These are phyloP conservation scores for Tricholauxania praeusta DNA, from an alignment of 2,888 invertebrate genomes.

Conservation along the genomic window DNA sequence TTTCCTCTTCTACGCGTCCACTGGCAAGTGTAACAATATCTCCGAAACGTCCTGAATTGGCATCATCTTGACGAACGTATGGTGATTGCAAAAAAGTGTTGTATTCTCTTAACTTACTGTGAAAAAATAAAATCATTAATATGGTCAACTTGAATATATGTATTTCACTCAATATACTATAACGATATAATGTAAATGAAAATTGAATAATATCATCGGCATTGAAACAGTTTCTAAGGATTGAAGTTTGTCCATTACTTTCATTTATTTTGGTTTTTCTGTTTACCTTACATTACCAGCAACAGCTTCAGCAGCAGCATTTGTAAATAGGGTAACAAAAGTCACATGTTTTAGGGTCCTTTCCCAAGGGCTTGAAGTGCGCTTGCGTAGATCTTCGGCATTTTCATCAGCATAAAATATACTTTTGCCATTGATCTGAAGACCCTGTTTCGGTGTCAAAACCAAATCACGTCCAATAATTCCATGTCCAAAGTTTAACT, in stretches of 20 bases:
- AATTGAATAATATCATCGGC: not conserved
- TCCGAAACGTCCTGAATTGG: conserved; percentile 70
- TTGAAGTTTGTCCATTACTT: not conserved
- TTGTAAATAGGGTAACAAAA: conserved; percentile 72
- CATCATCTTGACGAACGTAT: conserved; percentile 50
- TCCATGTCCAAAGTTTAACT: conserved; percentile 46
- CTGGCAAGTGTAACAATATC: conserved; percentile 76
- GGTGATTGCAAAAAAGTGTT: conserved; percentile 60
- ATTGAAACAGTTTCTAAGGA: too few species aligned
- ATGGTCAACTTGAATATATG: too few species aligned
- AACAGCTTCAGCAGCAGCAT: conserved; percentile 54
- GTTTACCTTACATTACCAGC: conserved; percentile 61
- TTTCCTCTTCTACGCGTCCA: conserved; percentile 72
- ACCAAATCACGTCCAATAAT: conserved; percentile 64
- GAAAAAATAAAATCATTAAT: not conserved
- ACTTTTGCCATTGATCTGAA: conserved; percentile 60
- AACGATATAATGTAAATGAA: too few species aligned
- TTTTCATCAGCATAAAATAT: conserved; percentile 61
- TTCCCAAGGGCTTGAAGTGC: conserved; percentile 72
- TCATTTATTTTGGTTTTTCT: not conserved
- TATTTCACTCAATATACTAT: too few species aligned
- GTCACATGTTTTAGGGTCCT: conserved; percentile 77
- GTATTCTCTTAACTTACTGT: conserved; percentile 58
- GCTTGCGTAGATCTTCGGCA: conserved; percentile 24
- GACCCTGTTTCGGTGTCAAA: conserved; percentile 62